Evolutionary conservation across 1,140 invertebrate species (phyloP).

Genomic region (Dreissena rostriformis): DNA sequence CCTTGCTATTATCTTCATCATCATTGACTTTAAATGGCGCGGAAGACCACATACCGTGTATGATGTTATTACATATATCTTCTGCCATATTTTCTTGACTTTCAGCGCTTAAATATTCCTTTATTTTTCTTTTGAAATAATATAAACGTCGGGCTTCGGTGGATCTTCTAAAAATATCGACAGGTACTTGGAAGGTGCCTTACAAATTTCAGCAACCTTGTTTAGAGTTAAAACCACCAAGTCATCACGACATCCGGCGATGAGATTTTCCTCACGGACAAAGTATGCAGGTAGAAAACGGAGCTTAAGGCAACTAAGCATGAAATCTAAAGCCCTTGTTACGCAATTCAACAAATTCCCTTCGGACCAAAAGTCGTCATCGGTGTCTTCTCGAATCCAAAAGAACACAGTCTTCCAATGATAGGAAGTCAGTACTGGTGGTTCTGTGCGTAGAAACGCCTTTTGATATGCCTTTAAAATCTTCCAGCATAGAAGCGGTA

Average conservation of each 20-base stretch:
- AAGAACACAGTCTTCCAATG: slow-evolving; percentile 22
- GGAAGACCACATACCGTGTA: no score
- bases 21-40: no score
- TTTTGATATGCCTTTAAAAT: slow-evolving; percentile 27
- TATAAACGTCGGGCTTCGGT: not conserved
- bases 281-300: slow-evolving; percentile 9
- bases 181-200: not conserved
- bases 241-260: not conserved
- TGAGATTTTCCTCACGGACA: slow-evolving; percentile 14
- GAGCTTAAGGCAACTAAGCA: not conserved
- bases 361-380: slow-evolving; percentile 10
- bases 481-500: not conserved
- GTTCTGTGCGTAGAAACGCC: slow-evolving; percentile 4
- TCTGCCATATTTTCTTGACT: no score
- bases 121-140: not conserved
- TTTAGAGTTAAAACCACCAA: not conserved
- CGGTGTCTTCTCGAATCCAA: slow-evolving; percentile 6
- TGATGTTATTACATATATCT: no score
- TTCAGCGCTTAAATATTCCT: no score
- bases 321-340: slow-evolving; percentile 1
- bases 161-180: not conserved
- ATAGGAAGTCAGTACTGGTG: slow-evolving; percentile 13
- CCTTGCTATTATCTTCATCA: no score
- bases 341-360: not conserved
- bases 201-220: not conserved